Base-by-base conservation (phyloP, 1,140 invertebrate species). In the Sinonovacula constricta region DNA sequence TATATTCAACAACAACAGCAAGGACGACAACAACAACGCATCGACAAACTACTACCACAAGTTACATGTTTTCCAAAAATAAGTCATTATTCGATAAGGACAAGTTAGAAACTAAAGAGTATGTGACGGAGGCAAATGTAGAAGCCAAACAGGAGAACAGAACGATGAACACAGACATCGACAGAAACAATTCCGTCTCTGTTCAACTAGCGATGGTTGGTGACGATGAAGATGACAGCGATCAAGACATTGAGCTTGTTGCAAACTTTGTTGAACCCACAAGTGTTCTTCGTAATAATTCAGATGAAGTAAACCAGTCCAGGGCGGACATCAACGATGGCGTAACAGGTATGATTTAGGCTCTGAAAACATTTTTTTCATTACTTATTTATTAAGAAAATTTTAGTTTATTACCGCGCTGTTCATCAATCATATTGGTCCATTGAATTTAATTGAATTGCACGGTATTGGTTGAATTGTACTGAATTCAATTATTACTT, bases 1-100 rank as follows among this genome's bases (percentile, higher is more conserved):
- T 83, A n/a, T 79, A 76, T 26, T 59, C 66, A 15, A 28, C 74
- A 0, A 80, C 82, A 10, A 69, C 68, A n/a, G 70, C 82, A 14
- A 49, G 60, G 7, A 66, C 76, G 5, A 63, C 79, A 53, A 65
- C 69, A 57, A 56, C 54, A 1, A 66, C 39, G 28, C 59, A 31
- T 12, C n/a, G 33, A 34, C n/a, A 69, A 28, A 49, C 70, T 12
- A 39, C 39, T 10, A 24, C 45, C 12, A 2, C 68, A 7, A 22
- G 54, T 28, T 53, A 34, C 51, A 14, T n/a, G 22, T 49, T 12
- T 49, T 49, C 10, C n/a, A n/a, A n/a, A n/a, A 10, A 49, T n/a
- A 49, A 49, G n/a, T 49, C 10, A 49, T 49, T 10, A 49, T n/a
- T 10, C n/a, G 10, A 10, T 12, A 49, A 49, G 10, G 10, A 49